Conservation (phyloP, 2,797 vertebrate genomes). For the Gymnothorax reevesii region DNA sequence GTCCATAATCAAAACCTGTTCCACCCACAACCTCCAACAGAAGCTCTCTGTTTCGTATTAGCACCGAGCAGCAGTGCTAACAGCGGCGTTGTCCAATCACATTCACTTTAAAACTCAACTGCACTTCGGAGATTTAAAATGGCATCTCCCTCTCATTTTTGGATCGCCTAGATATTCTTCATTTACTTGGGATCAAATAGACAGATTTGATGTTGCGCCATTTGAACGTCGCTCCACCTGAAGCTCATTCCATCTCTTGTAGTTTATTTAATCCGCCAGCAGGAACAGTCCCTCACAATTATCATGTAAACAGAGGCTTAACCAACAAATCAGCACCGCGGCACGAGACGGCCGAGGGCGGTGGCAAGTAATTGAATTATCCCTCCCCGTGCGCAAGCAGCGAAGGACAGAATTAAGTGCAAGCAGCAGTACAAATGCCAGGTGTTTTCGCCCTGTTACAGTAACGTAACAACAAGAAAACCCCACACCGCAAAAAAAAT, state of each 20-base stretch:
- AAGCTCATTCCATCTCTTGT: slow-evolving; percentile 70
- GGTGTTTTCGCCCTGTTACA: slow-evolving; percentile 28
- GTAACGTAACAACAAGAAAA: slow-evolving; percentile 46
- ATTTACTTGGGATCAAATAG: slow-evolving; percentile 64
- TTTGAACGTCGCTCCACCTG: slow-evolving; percentile 64
- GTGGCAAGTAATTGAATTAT: slow-evolving; percentile 56
- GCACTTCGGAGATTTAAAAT: slow-evolving; percentile 74
- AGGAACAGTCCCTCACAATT: slow-evolving; percentile 70
- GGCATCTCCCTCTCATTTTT: slow-evolving; percentile 66
- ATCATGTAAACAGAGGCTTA: slow-evolving; percentile 66
- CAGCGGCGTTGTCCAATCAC: slow-evolving; percentile 62
- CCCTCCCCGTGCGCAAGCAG: slow-evolving; percentile 34
- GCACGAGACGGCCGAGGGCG: slow-evolving; percentile 35
- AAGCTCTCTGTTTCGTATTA: slow-evolving; percentile 78
- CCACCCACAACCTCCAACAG: slow-evolving; percentile 62
- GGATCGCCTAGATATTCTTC: slow-evolving; percentile 71
- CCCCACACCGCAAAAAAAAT: slow-evolving; percentile 38
- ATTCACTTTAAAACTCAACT: slow-evolving; percentile 78
- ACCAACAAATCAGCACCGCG: slow-evolving; percentile 65
- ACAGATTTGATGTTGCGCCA: slow-evolving; percentile 60
- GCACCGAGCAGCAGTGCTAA: slow-evolving; percentile 63
- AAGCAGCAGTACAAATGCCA: not conserved
- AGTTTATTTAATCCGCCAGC: slow-evolving; percentile 74
- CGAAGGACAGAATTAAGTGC: not conserved
- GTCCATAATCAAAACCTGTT: slow-evolving; percentile 60